Evolutionary conservation across 2,797 vertebrate species (phyloP).

Genomic region (Dallia pectoralis): DNA sequence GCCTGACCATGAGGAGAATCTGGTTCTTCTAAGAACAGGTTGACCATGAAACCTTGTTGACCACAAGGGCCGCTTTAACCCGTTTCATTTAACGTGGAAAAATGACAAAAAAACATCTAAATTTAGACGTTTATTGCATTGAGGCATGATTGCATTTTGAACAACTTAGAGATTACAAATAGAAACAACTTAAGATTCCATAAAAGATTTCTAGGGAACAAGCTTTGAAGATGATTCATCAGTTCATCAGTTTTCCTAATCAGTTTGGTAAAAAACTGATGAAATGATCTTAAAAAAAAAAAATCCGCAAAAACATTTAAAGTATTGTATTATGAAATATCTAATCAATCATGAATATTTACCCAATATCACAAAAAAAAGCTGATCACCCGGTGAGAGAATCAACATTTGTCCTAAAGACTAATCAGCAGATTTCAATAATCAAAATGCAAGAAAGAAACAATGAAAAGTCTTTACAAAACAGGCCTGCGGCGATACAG

Average conservation of each 20-base stretch:
- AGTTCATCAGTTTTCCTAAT: constrained; percentile 23
- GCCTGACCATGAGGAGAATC: constrained; percentile 46
- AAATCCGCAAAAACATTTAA: constrained; percentile 40
- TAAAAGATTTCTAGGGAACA: constrained; percentile 37
- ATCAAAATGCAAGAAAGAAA: constrained; percentile 54
- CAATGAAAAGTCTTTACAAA: constrained; percentile 42
- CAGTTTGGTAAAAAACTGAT: constrained; percentile 16
- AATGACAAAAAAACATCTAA: constrained; percentile 45
- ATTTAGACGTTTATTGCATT: constrained; percentile 76
- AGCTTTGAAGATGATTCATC: constrained; percentile 32
- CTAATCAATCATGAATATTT: constrained; percentile 33
- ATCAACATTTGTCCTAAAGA: constrained; percentile 39
- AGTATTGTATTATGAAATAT: background rate
- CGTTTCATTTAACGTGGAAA: constrained; percentile 20
- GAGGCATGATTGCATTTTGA: constrained; percentile 68
- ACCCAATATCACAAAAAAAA: constrained; percentile 44
- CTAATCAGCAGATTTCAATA: constrained; percentile 18
- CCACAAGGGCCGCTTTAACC: background rate
- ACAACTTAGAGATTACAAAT: constrained; percentile 70
- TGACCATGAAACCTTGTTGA: constrained; percentile 29
- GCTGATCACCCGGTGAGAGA: constrained; percentile 58
- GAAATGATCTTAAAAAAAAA: constrained; percentile 24
- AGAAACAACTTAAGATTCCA: constrained; percentile 54
- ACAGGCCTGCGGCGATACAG: constrained; percentile 28
- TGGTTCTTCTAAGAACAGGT: constrained; percentile 45